Conservation (phyloP, 2,888 invertebrate genomes). For the Coenonympha arcania region DNA sequence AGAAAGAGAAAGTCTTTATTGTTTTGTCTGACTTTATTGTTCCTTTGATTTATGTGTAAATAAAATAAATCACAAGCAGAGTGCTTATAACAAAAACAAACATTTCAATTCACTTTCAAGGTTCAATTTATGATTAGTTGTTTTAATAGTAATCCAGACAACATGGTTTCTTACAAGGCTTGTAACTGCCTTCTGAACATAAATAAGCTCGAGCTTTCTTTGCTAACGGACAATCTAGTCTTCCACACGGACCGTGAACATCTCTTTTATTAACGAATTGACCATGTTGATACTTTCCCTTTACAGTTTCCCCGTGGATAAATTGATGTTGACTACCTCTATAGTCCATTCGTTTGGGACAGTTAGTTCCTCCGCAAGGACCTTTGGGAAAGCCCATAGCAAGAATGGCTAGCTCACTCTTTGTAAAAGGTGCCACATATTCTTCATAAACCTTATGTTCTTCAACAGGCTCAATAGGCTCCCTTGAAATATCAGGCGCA, state of each 20-base stretch:
- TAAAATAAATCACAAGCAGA: constrained; percentile 3
- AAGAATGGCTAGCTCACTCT: constrained; percentile 59
- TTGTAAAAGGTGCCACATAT: constrained; percentile 57
- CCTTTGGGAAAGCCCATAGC: constrained; percentile 70
- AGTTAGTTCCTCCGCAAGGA: constrained; percentile 68
- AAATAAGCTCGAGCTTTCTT: constrained; percentile 57
- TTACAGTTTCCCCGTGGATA: constrained; percentile 54
- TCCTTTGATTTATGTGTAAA: constrained; percentile 11
- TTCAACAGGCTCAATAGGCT: constrained; percentile 50
- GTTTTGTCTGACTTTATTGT: constrained; percentile 20
- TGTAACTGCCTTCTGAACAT: constrained; percentile 58
- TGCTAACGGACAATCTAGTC: constrained; percentile 64
- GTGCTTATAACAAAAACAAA: constrained; percentile 8
- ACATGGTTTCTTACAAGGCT: constrained; percentile 63
- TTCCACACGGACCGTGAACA: constrained; percentile 65
- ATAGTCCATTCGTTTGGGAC: constrained; percentile 62
- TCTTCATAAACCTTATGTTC: constrained; percentile 52
- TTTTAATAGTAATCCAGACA: constrained; percentile 53
- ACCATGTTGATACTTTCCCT: constrained; percentile 62
- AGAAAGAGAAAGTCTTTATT: constrained; percentile 31
- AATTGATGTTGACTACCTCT: constrained; percentile 66
- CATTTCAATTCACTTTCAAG: background rate
- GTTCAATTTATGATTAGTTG: constrained; percentile 3
- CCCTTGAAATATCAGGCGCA: constrained; percentile 59
- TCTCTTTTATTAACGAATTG: constrained; percentile 65